phyloP scores from a whole-genome alignment of 2,888 invertebrate genomes.

The Criorhina ranunculi region DNA sequence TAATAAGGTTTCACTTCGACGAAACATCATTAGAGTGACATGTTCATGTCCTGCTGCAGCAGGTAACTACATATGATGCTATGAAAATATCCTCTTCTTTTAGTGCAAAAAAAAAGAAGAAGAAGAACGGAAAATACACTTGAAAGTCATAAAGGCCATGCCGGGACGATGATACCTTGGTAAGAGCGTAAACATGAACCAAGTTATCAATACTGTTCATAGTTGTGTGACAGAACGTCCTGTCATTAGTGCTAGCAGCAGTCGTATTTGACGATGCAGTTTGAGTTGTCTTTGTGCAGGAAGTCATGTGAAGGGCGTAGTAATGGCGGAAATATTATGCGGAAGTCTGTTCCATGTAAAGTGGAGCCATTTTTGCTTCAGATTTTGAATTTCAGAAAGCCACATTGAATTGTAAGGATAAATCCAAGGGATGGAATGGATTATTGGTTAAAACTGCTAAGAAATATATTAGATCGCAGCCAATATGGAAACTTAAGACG shows the following conservation, averaged over 20 bases:
- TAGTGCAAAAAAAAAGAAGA: slow-evolving; percentile 5
- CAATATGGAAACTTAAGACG: no score
- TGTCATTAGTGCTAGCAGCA: not conserved
- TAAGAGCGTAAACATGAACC: slow-evolving; percentile 15
- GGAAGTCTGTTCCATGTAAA: no score
- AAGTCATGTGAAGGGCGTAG: no score
- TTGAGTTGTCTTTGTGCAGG: no score
- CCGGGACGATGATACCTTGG: slow-evolving; percentile 17
- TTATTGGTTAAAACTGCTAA: no score
- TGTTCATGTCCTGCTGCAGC: slow-evolving; percentile 44
- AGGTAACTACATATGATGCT: not conserved
- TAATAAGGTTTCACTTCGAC: slow-evolving; percentile 12
- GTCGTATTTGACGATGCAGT: not conserved
- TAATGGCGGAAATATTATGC: no score
- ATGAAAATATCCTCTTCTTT: slow-evolving; percentile 43
- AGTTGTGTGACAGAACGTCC: not conserved
- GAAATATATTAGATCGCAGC: no score
- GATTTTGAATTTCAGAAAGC: no score
- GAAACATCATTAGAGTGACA: slow-evolving; percentile 51
- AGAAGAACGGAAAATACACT: not conserved
- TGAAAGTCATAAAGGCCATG: slow-evolving; percentile 38
- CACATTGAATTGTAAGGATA: no score
- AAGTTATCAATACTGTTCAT: slow-evolving; percentile 21
- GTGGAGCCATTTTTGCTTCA: no score
- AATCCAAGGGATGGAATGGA: no score